phyloP scores from a whole-genome alignment of 2,888 invertebrate genomes.

The Parnassius glacialis region DNA sequence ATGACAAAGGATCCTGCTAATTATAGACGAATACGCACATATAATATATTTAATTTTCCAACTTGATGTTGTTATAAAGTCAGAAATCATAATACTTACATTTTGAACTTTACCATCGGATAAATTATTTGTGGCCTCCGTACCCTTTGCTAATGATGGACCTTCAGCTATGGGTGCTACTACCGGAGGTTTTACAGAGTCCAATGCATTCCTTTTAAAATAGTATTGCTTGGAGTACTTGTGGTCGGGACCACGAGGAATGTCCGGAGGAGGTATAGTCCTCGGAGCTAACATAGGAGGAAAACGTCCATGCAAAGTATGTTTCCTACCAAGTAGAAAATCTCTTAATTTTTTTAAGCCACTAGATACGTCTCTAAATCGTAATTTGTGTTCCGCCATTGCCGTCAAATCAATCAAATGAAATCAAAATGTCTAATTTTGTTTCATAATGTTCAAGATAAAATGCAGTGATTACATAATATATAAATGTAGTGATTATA shows the following conservation, averaged over 20 bases:
- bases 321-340: conserved; percentile 58
- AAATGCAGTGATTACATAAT: too few relatives aligned
- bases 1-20: too few relatives aligned
- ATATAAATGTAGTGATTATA: too few relatives aligned
- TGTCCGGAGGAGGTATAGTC: conserved; percentile 54
- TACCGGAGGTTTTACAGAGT: conserved; percentile 62
- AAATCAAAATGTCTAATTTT: too few relatives aligned
- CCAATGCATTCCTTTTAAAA: conserved; percentile 41
- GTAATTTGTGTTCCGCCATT: conserved; percentile 35
- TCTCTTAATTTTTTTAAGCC: conserved; percentile 50
- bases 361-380: conserved; percentile 55
- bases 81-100: neutral
- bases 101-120: neutral
- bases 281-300: conserved; percentile 52
- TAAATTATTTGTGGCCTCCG: neutral
- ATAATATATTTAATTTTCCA: too few relatives aligned
- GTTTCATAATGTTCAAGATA: too few relatives aligned
- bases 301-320: conserved; percentile 53
- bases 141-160: neutral
- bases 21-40: too few relatives aligned
- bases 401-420: neutral
- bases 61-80: too few relatives aligned
- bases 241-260: conserved; percentile 55
- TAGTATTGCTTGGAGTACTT: conserved; percentile 60
- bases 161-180: conserved; percentile 59